These are phyloP conservation scores for Thunnus albacares DNA, from an alignment of 2,797 vertebrate species.

Conservation along the genomic window DNA sequence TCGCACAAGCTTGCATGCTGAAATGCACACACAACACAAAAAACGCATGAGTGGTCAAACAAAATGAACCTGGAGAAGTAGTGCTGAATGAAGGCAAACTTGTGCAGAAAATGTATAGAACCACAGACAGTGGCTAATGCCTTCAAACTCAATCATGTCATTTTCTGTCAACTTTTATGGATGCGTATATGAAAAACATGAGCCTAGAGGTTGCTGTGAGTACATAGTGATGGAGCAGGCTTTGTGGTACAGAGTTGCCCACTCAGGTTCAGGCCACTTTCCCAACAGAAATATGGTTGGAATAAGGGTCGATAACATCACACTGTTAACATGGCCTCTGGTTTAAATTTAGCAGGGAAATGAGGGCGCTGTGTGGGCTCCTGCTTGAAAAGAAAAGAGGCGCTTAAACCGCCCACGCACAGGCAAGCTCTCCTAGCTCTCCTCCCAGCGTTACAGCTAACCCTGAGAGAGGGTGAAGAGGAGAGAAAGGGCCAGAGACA, in stretches of 20 bases:
- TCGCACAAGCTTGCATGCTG: constrained; percentile 15
- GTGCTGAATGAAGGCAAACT: constrained; percentile 65
- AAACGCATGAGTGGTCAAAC: constrained; percentile 79
- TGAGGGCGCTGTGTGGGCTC: constrained; percentile 80
- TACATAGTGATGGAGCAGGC: constrained; percentile 37
- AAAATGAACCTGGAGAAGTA: constrained; percentile 75
- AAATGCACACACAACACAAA: constrained; percentile 34
- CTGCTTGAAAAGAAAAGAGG: constrained; percentile 80
- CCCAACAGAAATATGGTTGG: constrained; percentile 54
- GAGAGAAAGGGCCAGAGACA: constrained; percentile 59
- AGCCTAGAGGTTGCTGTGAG: constrained; percentile 42
- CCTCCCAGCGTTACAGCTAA: constrained; percentile 68
- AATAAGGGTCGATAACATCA: constrained; percentile 73
- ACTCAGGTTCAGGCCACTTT: constrained; percentile 71
- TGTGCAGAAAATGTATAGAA: constrained; percentile 49
- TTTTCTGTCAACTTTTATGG: constrained; percentile 30
- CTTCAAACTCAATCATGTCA: constrained; percentile 39
- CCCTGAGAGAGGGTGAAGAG: constrained; percentile 64
- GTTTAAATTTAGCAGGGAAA: constrained; percentile 86
- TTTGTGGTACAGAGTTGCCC: constrained; percentile 56
- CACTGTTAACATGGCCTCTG: constrained; percentile 71
- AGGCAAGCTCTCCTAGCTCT: constrained; percentile 67
- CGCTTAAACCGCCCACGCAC: constrained; percentile 76
- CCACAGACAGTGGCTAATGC: constrained; percentile 48
- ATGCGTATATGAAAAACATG: constrained; percentile 26